Base-by-base conservation (phyloP, 2,888 invertebrate species). In the Pyrrhosoma nymphula region DNA sequence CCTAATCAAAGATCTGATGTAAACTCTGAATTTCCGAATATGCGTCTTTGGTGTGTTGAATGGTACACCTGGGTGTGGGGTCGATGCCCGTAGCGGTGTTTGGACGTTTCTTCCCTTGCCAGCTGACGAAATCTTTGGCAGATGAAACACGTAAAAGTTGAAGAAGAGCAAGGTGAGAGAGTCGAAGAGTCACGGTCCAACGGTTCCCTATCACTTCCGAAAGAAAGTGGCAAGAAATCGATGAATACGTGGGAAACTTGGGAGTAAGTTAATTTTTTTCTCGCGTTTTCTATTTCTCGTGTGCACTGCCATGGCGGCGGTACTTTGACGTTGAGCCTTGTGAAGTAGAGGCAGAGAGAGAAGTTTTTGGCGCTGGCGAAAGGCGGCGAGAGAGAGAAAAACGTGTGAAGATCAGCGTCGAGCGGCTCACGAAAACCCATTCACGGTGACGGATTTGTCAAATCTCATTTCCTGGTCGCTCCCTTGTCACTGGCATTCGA, bases 151-250 rank as follows among this genome's bases (percentile, higher is more conserved):
- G 30, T 82, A 35, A 35, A 12, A n/a, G 30, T 3, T 82, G 18
- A 82, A 16, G 30, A 82, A 26, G 82, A 82, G 26, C 47, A 69
- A 35, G 69, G 3, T 30, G 75, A 35, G 75, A 82, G 75, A 82
- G 75, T 82, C 60, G 16, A 47, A 16, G 82, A 82, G 63, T 93
- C 93, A 69, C 93, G 93, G 93, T 69, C 69, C 93, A 93, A 93
- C 63, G n/a, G 75, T n/a, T 93, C 0, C 82, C 82, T 35, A 82
- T 82, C 82, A 93, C 93, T 63, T 63, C 63, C 63, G 93, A 93
- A 39, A 93, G 35, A 39, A 69, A 47, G 69, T 63, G 23, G 69
- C n/a, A 69, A 93, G 47, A 60, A 93, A 75, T 93, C 93, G 93
- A 75, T n/a, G 26, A 16, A 47, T 14, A 93, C 93, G 93, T 93